Evolutionary conservation across 2,113 vertebrate species (phyloP).

Genomic region (Rhombomys opimus): DNA sequence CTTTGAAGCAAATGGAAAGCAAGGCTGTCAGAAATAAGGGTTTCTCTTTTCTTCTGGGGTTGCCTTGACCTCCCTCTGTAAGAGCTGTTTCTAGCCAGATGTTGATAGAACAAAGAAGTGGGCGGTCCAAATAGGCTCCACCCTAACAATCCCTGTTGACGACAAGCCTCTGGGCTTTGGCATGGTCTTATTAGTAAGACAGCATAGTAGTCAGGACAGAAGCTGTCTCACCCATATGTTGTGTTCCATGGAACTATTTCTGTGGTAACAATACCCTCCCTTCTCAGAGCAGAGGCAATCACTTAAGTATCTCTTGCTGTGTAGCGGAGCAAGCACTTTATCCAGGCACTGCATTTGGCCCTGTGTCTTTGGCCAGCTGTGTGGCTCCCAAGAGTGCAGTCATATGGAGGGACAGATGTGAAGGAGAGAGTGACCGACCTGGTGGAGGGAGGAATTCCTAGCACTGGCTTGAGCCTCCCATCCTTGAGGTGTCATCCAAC

Average conservation of each 20-base stretch:
- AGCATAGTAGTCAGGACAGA: conserved; percentile 44
- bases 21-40: not conserved
- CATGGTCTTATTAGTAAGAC: not conserved
- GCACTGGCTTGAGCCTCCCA: not conserved
- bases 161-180: not conserved
- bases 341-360: conserved; percentile 18
- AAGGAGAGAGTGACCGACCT: not conserved
- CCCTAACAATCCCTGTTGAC: not conserved
- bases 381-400: not conserved
- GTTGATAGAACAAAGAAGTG: not conserved
- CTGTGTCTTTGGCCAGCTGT: not conserved
- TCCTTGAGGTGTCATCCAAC: not conserved
- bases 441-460: not conserved
- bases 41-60: not conserved
- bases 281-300: conserved; percentile 25
- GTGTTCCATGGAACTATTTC: conserved; percentile 37
- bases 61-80: not conserved
- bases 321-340: not conserved
- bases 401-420: not conserved
- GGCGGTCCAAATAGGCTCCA: not conserved
- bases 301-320: not conserved
- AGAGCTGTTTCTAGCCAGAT: not conserved
- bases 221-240: conserved; percentile 69
- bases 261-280: conserved; percentile 39
- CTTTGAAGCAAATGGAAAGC: not conserved